Base-by-base conservation (phyloP, 1,140 invertebrate genomes). In the Dreissena rostriformis region DNA sequence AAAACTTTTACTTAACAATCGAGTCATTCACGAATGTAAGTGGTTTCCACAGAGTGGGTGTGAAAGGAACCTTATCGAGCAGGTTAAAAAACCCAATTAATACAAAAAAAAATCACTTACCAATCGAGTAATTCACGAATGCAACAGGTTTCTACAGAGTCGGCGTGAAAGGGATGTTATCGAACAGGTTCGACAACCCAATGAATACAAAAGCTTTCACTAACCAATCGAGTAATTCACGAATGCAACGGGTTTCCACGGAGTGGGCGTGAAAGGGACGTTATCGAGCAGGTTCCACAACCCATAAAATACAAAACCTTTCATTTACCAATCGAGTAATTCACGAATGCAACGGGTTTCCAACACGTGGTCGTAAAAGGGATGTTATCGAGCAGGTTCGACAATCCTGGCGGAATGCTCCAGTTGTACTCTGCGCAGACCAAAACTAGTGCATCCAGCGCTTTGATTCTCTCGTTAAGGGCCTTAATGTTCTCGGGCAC, bases 181-280 rank as follows among this genome's bases (percentile, higher is more conserved):
- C 72, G 14, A 75, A 29, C 53, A 75, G 7, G 24, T 75, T 75
- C n/a, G 55, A 24, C 22, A 75, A n/a, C 7, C 49, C 19, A 14
- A n/a, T n/a, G n/a, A n/a, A n/a, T n/a, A n/a, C n/a, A n/a, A n/a
- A n/a, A n/a, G n/a, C n/a, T n/a, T n/a, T n/a, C n/a, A n/a, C n/a
- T n/a, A n/a, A n/a, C n/a, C n/a, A n/a, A n/a, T 75, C 5, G 73
- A 63, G 24, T 75, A 75, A 22, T 75, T 75, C 24, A 75, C 73
- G 29, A 75, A 63, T 19, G 14, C 73, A 75, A 55, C 61, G 19
- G 73, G 73, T 57, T 75, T 75, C 73, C 73, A 75, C 7, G 39
- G 29, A 29, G 65, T 19, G 39, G 73, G 29, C 11, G 73, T 6
- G 15, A 61, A 61, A 19, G 73, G 57, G 49, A 75, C 26, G 28